These are phyloP conservation scores for Dysmachus trigonus DNA, from an alignment of 2,888 invertebrate genomes.

Conservation along the genomic window DNA sequence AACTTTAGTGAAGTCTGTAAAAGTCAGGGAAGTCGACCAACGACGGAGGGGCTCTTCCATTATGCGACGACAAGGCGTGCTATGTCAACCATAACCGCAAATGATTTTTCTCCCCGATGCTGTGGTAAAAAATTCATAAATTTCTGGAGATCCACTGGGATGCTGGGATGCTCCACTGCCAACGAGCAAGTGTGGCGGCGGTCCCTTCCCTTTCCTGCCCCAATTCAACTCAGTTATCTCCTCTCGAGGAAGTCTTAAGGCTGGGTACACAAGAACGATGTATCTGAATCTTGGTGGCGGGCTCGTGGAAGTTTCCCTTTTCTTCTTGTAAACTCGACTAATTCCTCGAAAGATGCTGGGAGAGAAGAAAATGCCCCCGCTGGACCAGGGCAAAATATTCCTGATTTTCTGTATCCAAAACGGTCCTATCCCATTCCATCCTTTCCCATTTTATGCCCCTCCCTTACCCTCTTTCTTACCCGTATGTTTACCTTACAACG, in stretches of 20 bases:
- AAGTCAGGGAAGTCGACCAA: neutral
- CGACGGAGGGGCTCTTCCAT: neutral
- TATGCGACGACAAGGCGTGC: neutral
- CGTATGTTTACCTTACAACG: neutral
- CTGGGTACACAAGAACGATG: neutral
- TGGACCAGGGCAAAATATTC: neutral
- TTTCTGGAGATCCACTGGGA: neutral
- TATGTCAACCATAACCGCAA: conserved; percentile 4
- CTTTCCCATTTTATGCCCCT: neutral
- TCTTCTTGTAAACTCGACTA: no score
- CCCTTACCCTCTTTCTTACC: neutral
- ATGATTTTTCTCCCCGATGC: conserved; percentile 14
- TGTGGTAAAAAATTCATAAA: conserved; percentile 25
- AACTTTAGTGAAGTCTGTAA: neutral
- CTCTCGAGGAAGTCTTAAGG: neutral
- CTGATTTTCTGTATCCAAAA: neutral
- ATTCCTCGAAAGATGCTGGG: neutral
- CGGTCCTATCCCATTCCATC: neutral
- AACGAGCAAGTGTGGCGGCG: neutral
- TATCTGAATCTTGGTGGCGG: neutral
- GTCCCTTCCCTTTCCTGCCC: neutral
- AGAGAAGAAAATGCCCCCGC: neutral
- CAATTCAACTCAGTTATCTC: neutral
- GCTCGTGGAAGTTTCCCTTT: neutral
- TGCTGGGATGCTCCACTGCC: neutral